Percentiles rank a stretch among this genome's conserved stretches.
These are phyloP conservation scores for Tragelaphus scriptus DNA, from an alignment of 2,113 vertebrate genomes.

Conservation along the genomic window DNA sequence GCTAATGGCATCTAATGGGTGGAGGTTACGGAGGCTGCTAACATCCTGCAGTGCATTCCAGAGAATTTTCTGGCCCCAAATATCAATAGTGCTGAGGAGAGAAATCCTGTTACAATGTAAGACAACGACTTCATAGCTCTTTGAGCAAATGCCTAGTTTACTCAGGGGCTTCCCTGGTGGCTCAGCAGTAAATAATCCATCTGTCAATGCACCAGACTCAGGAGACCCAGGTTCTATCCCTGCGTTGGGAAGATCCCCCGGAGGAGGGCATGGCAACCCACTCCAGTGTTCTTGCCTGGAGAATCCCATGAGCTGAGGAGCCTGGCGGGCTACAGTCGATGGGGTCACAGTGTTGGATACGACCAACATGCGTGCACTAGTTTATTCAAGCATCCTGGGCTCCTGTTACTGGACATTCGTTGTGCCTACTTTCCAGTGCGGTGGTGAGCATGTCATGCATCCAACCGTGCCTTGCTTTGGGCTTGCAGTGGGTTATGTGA, in stretches of 20 bases:
- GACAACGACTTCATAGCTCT: not conserved
- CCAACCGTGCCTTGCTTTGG: not conserved
- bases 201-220: not conserved
- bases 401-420: not conserved
- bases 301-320: not conserved
- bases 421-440: not conserved
- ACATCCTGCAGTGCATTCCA: too few species aligned
- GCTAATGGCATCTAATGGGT: not conserved
- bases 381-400: not conserved
- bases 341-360: not conserved
- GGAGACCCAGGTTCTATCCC: not conserved
- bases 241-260: not conserved
- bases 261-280: not conserved
- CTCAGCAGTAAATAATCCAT: not conserved
- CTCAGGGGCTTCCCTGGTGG: not conserved
- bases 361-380: accelerated
- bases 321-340: not conserved
- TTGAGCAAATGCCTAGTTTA: not conserved
- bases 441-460: not conserved
- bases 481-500: not conserved
- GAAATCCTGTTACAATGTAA: not conserved
- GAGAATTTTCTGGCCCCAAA: not conserved
- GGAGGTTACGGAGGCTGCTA: not conserved
- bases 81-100: not conserved
- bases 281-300: not conserved